Conservation (phyloP, 2,113 vertebrate species). For the Sinosuthora webbiana region DNA sequence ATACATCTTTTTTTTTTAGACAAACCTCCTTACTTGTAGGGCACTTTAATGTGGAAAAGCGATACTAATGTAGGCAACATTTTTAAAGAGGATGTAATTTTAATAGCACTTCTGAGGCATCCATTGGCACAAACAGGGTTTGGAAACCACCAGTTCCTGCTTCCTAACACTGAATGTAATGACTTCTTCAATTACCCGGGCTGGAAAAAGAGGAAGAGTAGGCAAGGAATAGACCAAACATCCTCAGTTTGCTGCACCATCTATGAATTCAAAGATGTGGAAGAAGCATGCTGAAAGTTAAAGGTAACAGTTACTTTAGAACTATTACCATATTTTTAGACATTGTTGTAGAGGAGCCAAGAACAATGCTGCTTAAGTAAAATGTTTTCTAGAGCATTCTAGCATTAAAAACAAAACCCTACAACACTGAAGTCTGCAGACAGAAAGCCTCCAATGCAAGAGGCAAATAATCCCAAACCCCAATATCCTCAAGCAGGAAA, state of each 20-base stretch:
- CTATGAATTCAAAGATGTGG: background rate
- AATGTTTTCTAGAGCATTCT: background rate
- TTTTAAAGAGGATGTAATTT: background rate
- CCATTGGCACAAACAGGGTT: background rate
- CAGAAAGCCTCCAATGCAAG: background rate
- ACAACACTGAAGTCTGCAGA: background rate
- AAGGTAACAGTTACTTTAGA: background rate
- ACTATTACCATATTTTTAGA: background rate
- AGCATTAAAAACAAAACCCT: background rate
- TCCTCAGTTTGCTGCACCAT: background rate
- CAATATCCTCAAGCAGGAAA: background rate
- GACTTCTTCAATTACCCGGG: background rate
- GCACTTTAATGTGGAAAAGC: background rate
- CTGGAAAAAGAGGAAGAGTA: background rate
- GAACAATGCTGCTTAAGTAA: background rate
- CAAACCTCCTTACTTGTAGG: background rate
- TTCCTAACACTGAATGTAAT: background rate
- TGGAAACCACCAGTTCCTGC: background rate
- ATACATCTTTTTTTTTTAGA: background rate
- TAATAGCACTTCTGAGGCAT: background rate
- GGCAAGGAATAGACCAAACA: background rate
- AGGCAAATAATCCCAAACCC: background rate
- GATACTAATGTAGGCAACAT: background rate
- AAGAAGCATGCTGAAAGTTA: background rate
- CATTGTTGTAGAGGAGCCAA: background rate